Evolutionary conservation across 2,888 invertebrate species (phyloP).

Genomic region (Campoplex capitator): DNA sequence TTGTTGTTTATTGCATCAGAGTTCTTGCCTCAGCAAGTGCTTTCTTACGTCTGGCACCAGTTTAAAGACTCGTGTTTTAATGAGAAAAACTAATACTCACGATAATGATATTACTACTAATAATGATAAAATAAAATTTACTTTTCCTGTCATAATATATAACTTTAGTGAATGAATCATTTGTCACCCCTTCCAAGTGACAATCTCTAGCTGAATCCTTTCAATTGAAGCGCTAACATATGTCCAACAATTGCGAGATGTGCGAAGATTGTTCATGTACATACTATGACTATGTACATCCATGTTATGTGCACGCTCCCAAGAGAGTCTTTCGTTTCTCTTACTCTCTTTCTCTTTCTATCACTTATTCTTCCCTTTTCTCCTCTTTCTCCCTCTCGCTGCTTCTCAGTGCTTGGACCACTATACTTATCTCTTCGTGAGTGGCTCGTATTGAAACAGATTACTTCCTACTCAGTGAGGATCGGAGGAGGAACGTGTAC

Average conservation of each 20-base stretch:
- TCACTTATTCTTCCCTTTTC: conserved; percentile 15
- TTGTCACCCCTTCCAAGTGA: conserved; percentile 41
- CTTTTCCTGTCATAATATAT: background rate
- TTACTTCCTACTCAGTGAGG: conserved; percentile 80
- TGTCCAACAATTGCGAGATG: conserved; percentile 51
- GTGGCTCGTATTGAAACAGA: conserved; percentile 80
- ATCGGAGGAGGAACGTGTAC: conserved; percentile 25
- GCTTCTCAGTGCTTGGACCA: conserved; percentile 34
- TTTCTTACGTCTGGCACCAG: background rate
- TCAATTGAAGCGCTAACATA: conserved; percentile 58
- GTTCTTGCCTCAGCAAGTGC: background rate
- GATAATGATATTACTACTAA: background rate
- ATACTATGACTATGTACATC: conserved; percentile 13
- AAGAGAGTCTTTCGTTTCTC: conserved; percentile 30
- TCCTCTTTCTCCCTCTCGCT: conserved; percentile 2
- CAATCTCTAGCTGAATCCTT: conserved; percentile 29
- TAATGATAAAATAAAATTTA: background rate
- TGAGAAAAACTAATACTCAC: background rate
- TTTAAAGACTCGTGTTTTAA: background rate
- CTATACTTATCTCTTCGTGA: conserved; percentile 72
- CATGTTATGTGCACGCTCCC: conserved; percentile 27
- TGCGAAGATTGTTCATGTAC: conserved; percentile 11
- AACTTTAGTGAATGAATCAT: conserved; percentile 37
- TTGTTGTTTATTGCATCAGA: background rate
- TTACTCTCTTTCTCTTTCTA: background rate